Base-by-base conservation (phyloP, 2,113 vertebrate species). In the Cricetomys ansorgei region DNA sequence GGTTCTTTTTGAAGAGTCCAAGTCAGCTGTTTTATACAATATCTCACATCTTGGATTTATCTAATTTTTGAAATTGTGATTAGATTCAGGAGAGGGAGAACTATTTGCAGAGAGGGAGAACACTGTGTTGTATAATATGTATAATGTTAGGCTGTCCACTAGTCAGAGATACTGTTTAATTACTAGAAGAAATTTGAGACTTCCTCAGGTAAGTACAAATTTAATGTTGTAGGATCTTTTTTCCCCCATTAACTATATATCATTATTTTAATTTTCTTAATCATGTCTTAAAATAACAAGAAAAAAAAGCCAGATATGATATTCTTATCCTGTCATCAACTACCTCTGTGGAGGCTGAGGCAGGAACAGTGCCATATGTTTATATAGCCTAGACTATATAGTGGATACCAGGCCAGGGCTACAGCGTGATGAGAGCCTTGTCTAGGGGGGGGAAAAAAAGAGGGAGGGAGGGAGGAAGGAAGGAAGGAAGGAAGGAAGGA, bases 241-340 rank as follows among this genome's bases (percentile, higher is more conserved):
- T 85, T 40, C 23, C 5, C 4, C 23, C 37, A 40, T 27, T 83
- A 75, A 45, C 50, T 1, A 5, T 80, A 64, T 7, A 64, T 19
- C 34, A 75, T 79, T 70, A 43, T 89, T 95, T 62, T 73, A 50
- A 83, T 91, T 72, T 94, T 89, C 62, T 79, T 45, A 48, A 79
- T 43, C 34, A 10, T 87, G 7, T 77, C 34, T 97, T 96, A 92
- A 57, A 92, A 57, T 90, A 95, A 81, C 84, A 75, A 91, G 43
- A 89, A 69, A 48, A 48, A 53, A 64, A 45, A 16, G 50, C 29
- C 4, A 15, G n/a, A 0, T 27, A 43, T 45, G 45, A 53, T 55
- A 10, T 25, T 27, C 37, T n/a, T n/a, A 3, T 40, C 85, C 84
- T 88, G 23, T 72, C 15, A 5, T 84, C n/a, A 55, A 57, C 48